Conservation (phyloP, 2,113 vertebrate genomes). For the Clarias magur region DNA sequence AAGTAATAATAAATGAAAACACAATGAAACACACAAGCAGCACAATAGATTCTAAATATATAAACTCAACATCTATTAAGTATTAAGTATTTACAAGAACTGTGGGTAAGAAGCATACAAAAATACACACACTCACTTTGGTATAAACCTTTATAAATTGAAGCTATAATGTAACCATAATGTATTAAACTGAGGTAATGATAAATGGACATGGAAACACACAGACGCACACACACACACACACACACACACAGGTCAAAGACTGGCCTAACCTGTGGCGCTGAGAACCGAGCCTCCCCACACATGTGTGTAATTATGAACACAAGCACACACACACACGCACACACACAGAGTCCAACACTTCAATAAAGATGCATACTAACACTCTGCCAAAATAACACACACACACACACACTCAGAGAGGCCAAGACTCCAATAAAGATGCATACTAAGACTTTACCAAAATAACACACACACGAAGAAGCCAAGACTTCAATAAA, state of each 20-base stretch:
- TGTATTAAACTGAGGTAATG: slow-evolving; percentile 22
- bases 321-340: slow-evolving; percentile 31
- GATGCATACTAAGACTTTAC: slow-evolving; percentile 23
- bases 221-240: not conserved
- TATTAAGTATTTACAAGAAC: too few relatives aligned
- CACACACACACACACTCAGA: slow-evolving; percentile 10
- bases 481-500: slow-evolving; percentile 14
- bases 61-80: too few relatives aligned
- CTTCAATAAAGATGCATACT: not conserved
- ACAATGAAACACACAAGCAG: too few relatives aligned
- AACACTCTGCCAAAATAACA: too few relatives aligned
- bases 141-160: too few relatives aligned
- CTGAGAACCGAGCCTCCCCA: slow-evolving; percentile 10
- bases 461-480: not conserved
- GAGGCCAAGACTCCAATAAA: slow-evolving; percentile 10
- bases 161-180: too few relatives aligned
- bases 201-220: not conserved
- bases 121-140: not conserved
- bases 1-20: too few relatives aligned
- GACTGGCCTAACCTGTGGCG: slow-evolving; percentile 41
- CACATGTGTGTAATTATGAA: slow-evolving; percentile 23
- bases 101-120: not conserved
- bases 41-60: too few relatives aligned
- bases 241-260: slow-evolving; percentile 35
- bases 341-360: slow-evolving; percentile 21